phyloP scores from a whole-genome alignment of 2,888 invertebrate species.

The Leuctra nigra region DNA sequence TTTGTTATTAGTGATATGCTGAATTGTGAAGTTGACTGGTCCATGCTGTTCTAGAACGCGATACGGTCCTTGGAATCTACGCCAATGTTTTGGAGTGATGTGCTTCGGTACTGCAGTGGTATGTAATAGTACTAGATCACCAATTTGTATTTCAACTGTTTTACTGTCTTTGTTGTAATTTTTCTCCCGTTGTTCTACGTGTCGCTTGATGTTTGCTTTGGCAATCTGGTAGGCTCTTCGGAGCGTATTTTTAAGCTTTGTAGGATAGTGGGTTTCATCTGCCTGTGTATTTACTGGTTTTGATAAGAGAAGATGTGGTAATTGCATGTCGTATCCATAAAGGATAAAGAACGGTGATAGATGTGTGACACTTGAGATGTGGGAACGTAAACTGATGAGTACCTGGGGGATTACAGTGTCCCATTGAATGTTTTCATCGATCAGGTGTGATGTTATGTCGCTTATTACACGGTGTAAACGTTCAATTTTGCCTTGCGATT shows the following conservation, averaged over 20 bases:
- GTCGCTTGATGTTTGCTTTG: neutral
- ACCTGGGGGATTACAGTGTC: neutral
- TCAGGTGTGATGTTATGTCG: neutral
- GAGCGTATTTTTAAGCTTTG: neutral
- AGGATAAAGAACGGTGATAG: neutral
- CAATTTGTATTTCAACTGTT: neutral
- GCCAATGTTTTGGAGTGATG: neutral
- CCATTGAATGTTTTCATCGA: neutral
- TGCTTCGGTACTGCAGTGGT: neutral
- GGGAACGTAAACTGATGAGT: neutral
- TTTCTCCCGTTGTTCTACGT: neutral
- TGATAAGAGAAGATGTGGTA: neutral
- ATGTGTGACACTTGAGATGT: neutral
- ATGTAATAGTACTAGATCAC: neutral
- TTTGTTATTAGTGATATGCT: neutral
- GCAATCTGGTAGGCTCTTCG: neutral
- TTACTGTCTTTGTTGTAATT: neutral
- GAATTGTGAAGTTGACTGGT: neutral
- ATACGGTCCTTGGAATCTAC: neutral
- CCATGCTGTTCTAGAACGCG: neutral
- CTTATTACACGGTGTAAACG: slow-evolving; percentile 20
- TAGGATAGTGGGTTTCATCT: neutral
- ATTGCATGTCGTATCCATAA: neutral
- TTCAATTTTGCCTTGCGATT: slow-evolving; percentile 27
- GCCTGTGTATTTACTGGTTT: neutral